Conservation (phyloP, 2,888 invertebrate genomes). For the Erebia aethiops region DNA sequence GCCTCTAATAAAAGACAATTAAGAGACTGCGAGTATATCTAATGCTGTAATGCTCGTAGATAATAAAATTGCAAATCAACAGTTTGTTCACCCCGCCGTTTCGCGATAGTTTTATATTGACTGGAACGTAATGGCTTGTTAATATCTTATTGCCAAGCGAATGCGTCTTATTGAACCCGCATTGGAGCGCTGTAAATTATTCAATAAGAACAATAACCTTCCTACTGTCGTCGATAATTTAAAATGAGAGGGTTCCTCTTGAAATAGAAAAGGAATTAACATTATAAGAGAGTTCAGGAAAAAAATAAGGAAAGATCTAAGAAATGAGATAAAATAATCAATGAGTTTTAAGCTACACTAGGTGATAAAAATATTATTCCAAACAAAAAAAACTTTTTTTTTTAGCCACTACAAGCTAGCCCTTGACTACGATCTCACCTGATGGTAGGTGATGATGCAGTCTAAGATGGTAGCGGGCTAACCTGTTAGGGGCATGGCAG, state of each 20-base stretch:
- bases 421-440: too few species aligned
- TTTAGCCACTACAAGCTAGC: too few species aligned
- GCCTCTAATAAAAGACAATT: constrained; percentile 15
- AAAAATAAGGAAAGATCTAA: neutral
- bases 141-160: constrained; percentile 8
- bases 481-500: too few species aligned
- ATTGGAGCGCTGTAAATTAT: neutral
- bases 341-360: neutral
- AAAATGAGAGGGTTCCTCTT: neutral
- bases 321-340: too few species aligned
- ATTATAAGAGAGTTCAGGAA: neutral
- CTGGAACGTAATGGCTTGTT: constrained; percentile 2
- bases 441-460: too few species aligned
- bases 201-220: constrained; percentile 3
- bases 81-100: constrained; percentile 13
- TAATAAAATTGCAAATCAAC: constrained; percentile 13
- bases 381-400: neutral
- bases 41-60: constrained; percentile 9
- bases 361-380: neutral
- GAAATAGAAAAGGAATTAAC: neutral
- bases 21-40: neutral
- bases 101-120: constrained; percentile 4
- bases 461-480: too few species aligned
- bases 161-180: neutral
- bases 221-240: neutral